Base-by-base conservation (phyloP, 1,140 invertebrate genomes). In the Cherax quadricarinatus region DNA sequence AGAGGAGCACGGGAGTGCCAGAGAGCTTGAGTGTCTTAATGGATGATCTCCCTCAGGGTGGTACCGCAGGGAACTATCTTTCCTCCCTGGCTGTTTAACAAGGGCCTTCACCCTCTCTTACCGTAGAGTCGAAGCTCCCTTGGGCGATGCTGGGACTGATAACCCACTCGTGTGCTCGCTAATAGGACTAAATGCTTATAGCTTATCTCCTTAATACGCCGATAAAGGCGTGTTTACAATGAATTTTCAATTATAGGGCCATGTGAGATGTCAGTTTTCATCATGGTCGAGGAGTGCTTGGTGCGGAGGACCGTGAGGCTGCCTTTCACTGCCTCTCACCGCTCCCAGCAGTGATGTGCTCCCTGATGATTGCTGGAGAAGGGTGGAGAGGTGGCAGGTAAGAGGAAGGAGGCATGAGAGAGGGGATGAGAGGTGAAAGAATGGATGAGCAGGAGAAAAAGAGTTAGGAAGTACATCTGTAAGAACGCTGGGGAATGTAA, bases 151-250 rank as follows among this genome's bases (percentile, higher is more conserved):
- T 21, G 89, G 14, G 89, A 18, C 66, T 62, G 83, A 86, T 86
- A 91, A 86, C 53, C 21, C 89, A 79, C 89, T 91, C 66, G 89
- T 86, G 89, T 86, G 89, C 78, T 86, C 89, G 86, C 89, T 91
- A 91, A 91, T 91, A 91, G 89, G 89, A 41, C 89, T 91, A 91
- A 91, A 91, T 91, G 86, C 89, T 91, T 91, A 75, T 80, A 86
- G 89, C 89, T 91, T 91, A 91, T 91, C 89, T 91, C 89, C 84
- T 91, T 91, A 91, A 91, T 91, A 86, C 82, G 89, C 89, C 89
- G 89, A 91, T 91, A 91, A 91, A 91, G 89, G 83, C 89, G 70
- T 91, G 89, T 91, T 91, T 91, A 91, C 89, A 91, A 91, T 91
- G 89, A 84, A 86, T 91, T 91, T 41, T 91, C 89, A 91, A 91